Percentiles rank a stretch among this genome's conserved stretches.
These are phyloP conservation scores for Murina feae DNA, from an alignment of 2,113 vertebrate genomes.

Conservation along the genomic window DNA sequence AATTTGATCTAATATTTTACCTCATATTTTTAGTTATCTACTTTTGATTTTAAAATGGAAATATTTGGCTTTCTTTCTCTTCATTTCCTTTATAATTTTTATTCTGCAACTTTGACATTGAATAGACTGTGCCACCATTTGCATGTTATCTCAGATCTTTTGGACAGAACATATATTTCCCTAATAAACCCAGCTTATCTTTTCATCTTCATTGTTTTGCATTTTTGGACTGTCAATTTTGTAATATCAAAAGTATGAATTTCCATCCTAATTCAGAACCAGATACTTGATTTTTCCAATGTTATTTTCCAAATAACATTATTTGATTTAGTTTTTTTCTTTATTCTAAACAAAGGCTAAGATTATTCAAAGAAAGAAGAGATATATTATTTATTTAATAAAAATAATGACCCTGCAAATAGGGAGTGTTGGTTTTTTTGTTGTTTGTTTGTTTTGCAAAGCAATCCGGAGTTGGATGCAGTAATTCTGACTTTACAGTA, in stretches of 20 bases:
- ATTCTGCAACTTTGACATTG: not conserved
- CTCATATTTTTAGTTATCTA: not conserved
- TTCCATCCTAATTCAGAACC: not conserved
- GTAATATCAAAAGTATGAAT: not conserved
- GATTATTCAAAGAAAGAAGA: not conserved
- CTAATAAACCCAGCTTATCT: not conserved
- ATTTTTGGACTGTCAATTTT: not conserved
- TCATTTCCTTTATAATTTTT: not conserved
- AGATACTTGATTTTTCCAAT: not conserved
- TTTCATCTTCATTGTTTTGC: not conserved
- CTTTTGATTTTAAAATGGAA: slow-evolving; percentile 1
- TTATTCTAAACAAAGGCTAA: not conserved
- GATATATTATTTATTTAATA: not conserved
- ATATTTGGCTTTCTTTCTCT: slow-evolving; percentile 1
- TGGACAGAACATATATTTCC: not conserved
- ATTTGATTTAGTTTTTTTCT: not conserved
- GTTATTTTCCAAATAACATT: not conserved
- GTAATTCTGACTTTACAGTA: not conserved
- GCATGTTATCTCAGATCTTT: not conserved
- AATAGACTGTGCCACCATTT: not conserved
- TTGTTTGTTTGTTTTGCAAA: not conserved
- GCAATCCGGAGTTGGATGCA: not conserved
- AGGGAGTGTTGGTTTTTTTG: not conserved
- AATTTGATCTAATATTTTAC: not conserved
- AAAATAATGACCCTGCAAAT: not conserved